A percentile compares a stretch with the other conserved stretches of the same genome.
phyloP scores from a whole-genome alignment of 2,797 vertebrate species.

The Falco peregrinus region DNA sequence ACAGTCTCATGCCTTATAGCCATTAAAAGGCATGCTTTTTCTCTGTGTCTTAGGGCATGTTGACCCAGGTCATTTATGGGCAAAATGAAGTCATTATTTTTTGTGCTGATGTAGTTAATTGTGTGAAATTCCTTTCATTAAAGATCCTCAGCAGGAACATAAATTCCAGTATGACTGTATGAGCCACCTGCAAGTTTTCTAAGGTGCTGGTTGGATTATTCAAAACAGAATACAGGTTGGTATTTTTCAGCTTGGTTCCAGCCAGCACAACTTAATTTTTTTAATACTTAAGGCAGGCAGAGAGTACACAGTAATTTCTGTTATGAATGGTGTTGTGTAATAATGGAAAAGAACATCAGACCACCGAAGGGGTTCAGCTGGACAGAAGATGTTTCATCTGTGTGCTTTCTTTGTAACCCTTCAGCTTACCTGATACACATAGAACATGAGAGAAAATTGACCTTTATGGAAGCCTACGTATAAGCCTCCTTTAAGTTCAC shows the following conservation, averaged over 20 bases:
- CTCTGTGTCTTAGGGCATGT: background rate
- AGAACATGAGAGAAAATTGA: background rate
- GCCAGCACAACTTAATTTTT: background rate
- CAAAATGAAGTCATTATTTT: background rate
- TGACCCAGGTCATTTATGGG: background rate
- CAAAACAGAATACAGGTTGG: background rate
- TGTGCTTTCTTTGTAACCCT: background rate
- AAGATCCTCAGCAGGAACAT: background rate
- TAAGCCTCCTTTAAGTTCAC: background rate
- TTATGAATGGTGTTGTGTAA: background rate
- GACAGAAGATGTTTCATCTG: rapidly evolving
- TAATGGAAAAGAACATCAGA: background rate
- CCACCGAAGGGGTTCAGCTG: background rate
- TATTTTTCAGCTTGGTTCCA: background rate
- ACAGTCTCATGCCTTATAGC: background rate
- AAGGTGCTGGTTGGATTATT: background rate
- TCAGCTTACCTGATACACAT: background rate
- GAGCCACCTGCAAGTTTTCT: background rate
- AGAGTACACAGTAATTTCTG: background rate
- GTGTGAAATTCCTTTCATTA: background rate
- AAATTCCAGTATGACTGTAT: background rate
- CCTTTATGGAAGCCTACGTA: background rate
- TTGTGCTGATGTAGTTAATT: background rate
- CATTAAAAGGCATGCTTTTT: background rate
- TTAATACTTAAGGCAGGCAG: background rate